Percentiles rank a stretch among this genome's conserved stretches.
These are phyloP conservation scores for Ophioninae sp. DNA, from an alignment of 2,888 invertebrate species.

Conservation along the genomic window DNA sequence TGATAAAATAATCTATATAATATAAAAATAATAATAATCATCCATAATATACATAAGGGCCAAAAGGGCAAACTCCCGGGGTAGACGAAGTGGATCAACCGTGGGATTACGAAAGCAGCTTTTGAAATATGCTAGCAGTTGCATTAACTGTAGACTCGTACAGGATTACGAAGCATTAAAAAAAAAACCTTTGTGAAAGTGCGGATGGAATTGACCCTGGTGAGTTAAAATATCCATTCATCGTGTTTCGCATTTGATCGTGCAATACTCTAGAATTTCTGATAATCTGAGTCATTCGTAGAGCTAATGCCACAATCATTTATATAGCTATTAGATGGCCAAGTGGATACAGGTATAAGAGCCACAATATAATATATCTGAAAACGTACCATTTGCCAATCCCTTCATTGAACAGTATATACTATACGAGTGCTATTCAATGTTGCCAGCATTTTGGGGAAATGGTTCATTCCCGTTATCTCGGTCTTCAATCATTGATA, in stretches of 20 bases:
- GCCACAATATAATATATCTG: no score
- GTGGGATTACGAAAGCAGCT: constrained; percentile 63
- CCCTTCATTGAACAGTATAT: no score
- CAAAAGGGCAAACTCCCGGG: constrained; percentile 53
- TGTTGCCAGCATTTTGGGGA: no score
- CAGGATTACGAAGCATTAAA: constrained; percentile 67
- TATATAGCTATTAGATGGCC: not conserved
- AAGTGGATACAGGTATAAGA: no score
- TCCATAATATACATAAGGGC: no score
- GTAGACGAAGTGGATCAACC: constrained; percentile 58
- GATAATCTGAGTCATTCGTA: constrained; percentile 45
- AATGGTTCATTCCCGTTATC: constrained; percentile 36
- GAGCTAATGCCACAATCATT: not conserved
- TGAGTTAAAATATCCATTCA: not conserved
- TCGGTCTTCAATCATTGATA: constrained; percentile 33
- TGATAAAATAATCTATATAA: no score
- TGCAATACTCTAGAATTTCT: constrained; percentile 46
- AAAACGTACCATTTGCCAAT: no score
- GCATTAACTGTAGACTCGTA: constrained; percentile 64
- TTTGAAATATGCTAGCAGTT: constrained; percentile 67
- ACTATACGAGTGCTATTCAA: no score
- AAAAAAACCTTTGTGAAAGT: constrained; percentile 39
- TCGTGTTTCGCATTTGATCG: constrained; percentile 43
- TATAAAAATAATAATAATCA: no score
- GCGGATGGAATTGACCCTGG: not conserved